These are phyloP conservation scores for Stenodera caucasica DNA, from an alignment of 2,888 invertebrate genomes.

Conservation along the genomic window DNA sequence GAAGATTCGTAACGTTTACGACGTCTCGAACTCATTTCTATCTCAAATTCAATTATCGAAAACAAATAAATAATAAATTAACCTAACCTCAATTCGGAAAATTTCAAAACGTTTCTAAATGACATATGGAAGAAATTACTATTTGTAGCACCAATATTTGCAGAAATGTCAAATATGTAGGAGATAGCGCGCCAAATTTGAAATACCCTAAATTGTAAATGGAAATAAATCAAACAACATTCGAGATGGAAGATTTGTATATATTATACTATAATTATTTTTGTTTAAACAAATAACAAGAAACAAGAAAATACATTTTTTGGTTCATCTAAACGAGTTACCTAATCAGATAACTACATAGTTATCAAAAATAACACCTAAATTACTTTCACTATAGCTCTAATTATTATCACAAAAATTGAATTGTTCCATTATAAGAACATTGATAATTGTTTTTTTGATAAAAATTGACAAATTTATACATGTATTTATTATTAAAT, in stretches of 20 bases:
- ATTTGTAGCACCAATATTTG: no score
- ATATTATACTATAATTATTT: no score
- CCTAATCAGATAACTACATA: not conserved
- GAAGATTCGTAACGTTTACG: slow-evolving; percentile 59
- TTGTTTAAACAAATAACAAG: not conserved
- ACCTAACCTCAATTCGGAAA: not conserved
- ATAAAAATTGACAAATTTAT: not conserved
- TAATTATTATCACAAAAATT: slow-evolving; percentile 25
- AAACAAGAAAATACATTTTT: not conserved
- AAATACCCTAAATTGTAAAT: no score
- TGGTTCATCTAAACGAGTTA: not conserved
- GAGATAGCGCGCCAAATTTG: no score
- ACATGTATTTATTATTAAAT: not conserved
- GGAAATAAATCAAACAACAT: no score
- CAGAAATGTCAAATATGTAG: no score
- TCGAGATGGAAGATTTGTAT: no score
- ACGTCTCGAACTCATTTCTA: slow-evolving; percentile 50
- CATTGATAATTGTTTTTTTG: not conserved
- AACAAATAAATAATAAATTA: not conserved
- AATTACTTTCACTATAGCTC: not conserved
- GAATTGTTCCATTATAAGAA: not conserved
- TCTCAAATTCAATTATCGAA: not conserved
- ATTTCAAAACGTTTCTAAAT: not conserved
- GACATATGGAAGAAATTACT: no score
- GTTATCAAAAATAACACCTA: slow-evolving; percentile 6